Conservation (phyloP, 2,797 vertebrate genomes). For the Crossoptilon crossoptilon region DNA sequence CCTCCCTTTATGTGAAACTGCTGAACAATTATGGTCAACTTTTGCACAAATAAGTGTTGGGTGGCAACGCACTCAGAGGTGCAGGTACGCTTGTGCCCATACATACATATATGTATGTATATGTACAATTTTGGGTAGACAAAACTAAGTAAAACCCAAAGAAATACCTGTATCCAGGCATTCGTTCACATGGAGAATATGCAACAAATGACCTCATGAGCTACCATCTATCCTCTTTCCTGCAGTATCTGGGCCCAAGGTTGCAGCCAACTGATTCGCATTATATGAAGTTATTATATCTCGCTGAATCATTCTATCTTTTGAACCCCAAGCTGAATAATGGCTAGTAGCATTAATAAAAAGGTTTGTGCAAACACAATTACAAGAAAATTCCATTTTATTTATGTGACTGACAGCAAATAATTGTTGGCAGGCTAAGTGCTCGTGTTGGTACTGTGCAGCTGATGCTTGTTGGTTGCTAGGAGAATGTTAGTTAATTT, state of each 20-base stretch:
- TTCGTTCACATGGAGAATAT: conserved; percentile 9
- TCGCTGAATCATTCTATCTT: neutral
- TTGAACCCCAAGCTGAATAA: neutral
- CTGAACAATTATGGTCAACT: neutral
- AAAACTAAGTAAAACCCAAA: neutral
- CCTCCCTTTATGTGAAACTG: neutral
- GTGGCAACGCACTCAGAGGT: accelerated
- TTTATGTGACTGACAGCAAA: conserved; percentile 27
- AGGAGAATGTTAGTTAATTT: neutral
- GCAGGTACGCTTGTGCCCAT: neutral
- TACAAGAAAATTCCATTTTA: conserved; percentile 1
- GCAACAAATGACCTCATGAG: neutral
- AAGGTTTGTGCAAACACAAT: neutral
- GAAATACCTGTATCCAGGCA: neutral
- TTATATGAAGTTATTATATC: neutral
- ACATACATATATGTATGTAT: neutral
- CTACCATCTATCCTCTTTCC: neutral
- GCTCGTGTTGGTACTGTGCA: neutral
- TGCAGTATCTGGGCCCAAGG: neutral
- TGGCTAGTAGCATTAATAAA: neutral
- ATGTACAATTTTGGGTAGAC: too few relatives aligned
- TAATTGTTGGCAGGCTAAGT: neutral
- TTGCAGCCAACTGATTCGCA: neutral
- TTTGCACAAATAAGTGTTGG: neutral
- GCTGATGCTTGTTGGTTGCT: neutral